Evolutionary conservation across 2,888 invertebrate genomes (phyloP), one percentile per base, ranked within the genome.

Genomic region (Yponomeuta sedellus): DNA sequence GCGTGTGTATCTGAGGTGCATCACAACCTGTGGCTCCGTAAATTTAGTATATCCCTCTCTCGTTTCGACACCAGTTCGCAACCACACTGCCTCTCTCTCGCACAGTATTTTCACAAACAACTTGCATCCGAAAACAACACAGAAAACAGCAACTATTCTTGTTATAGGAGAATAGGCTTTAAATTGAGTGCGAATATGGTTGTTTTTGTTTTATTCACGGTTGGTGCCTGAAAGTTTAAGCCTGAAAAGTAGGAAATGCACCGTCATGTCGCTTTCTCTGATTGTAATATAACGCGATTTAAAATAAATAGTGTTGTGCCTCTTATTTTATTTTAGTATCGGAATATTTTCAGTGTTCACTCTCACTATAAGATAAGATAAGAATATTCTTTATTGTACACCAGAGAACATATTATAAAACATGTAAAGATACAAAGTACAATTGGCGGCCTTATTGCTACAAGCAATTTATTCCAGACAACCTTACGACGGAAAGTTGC

Each of bases 61-160:
- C 77, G 67, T 67, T 89, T 75, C 6, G 75, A 72, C 85, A 58
- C 71, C 70, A 65, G 56, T 61, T 66, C 68, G 69, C 71, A 70
- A 67, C 65, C 67, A 76, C 74, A 69, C 70, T 52, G 78, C 67
- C 52, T 86, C 86, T 79, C 84, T 64, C 70, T 89, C 77, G 66
- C 74, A 44, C 79, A 86, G 76, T 87, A 89, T 89, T 91, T 88
- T 89, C 88, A 88, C 90, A 89, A 90, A 91, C 90, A 90, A 89
- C 85, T 88, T 88, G 84, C 85, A 87, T 87, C 88, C 87, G 85
- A 89, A 91, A 90, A 89, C 90, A 89, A 89, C 85, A 88, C 85
- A 88, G 85, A 89, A 88, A 88, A 87, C 81, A 76, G 77, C 72
- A 71, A 57, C 69, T 70, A 73, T 74, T 68, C 70, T 52, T 66